Evolutionary conservation across 2,888 invertebrate genomes (phyloP).

Genomic region (Drosophila falleni): DNA sequence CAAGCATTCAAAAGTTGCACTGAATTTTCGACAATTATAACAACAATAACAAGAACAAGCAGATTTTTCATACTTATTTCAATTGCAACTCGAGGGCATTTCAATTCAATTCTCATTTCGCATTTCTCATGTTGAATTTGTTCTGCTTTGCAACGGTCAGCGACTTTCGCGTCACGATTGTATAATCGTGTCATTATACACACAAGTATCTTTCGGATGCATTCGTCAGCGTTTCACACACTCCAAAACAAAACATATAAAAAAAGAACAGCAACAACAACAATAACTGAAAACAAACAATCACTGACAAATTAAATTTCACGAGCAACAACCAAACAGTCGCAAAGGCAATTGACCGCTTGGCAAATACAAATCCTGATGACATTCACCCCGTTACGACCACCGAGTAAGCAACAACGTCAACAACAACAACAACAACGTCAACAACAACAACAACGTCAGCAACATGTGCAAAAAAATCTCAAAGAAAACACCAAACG

Average conservation of each 20-base stretch:
- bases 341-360: conserved; percentile 77
- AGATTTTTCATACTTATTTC: conserved; percentile 24
- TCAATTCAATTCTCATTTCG: conserved; percentile 27
- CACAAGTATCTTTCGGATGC: conserved; percentile 48
- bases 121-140: conserved; percentile 30
- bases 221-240: conserved; percentile 73
- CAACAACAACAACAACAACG: conserved; percentile 23
- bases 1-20: conserved; percentile 6
- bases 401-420: conserved; percentile 36
- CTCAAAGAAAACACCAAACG: neutral
- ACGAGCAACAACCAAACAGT: conserved; percentile 58
- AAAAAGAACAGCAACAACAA: conserved; percentile 22
- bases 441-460: conserved; percentile 21
- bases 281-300: conserved; percentile 50
- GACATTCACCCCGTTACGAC: conserved; percentile 83
- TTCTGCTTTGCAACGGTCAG: conserved; percentile 38
- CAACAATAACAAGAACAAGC: conserved; percentile 1
- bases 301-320: conserved; percentile 63
- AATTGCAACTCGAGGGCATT: conserved; percentile 40
- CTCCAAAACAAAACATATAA: conserved; percentile 17
- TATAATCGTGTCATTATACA: conserved; percentile 64
- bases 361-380: conserved; percentile 79
- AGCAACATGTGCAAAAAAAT: conserved; percentile 64
- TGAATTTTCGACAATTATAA: conserved; percentile 9
- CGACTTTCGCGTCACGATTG: conserved; percentile 61